These are phyloP conservation scores for Poeciliopsis retropinna DNA, from an alignment of 2,113 vertebrate species.

Conservation along the genomic window DNA sequence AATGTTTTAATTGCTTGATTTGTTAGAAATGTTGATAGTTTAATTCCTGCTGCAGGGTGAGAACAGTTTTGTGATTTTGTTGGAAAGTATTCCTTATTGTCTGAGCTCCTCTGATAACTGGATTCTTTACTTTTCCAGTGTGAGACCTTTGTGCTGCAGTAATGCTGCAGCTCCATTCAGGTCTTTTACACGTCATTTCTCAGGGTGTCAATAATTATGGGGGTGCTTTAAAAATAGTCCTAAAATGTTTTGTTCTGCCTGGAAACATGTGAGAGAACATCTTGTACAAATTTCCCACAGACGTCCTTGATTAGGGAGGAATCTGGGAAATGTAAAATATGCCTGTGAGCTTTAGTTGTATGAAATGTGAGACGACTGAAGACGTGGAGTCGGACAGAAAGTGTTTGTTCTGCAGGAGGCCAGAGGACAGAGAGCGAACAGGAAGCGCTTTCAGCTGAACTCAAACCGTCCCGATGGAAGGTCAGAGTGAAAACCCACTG, in stretches of 20 bases:
- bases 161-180: neutral
- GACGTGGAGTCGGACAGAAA: neutral
- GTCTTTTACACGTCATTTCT: neutral
- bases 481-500: neutral
- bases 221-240: neutral
- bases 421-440: neutral
- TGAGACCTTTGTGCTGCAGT: no score
- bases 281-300: neutral
- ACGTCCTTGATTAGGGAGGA: accelerated
- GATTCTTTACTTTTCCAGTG: no score
- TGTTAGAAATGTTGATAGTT: no score
- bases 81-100: neutral
- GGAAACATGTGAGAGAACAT: neutral
- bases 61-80: neutral
- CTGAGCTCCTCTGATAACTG: no score
- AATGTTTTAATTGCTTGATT: no score
- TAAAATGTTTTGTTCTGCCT: neutral
- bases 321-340: conserved; percentile 5
- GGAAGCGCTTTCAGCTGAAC: neutral
- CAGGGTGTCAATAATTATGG: neutral
- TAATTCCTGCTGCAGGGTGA: neutral
- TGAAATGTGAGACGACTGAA: neutral
- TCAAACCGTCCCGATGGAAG: neutral
- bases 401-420: neutral
- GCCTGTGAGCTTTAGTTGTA: neutral